A percentile compares a stretch with the other conserved stretches of the same genome.
Evolutionary conservation across 2,797 vertebrate species (phyloP).

Genomic region (Molossus alvarezi): DNA sequence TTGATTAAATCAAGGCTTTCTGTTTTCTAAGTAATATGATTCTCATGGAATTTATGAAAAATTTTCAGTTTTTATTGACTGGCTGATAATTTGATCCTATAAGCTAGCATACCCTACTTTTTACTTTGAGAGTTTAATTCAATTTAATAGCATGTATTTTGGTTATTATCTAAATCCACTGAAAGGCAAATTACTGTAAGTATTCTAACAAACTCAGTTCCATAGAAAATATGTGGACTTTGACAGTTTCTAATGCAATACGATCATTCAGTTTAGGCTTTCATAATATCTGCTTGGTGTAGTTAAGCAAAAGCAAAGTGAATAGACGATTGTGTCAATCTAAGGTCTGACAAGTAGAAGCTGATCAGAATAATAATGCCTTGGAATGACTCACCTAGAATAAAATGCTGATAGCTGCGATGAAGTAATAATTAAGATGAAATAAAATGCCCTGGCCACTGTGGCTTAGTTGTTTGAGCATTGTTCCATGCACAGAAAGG

Average conservation of each 20-base stretch:
- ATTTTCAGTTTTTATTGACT: neutral
- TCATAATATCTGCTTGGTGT: neutral
- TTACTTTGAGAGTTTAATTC: slow-evolving; percentile 1
- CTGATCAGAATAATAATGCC: neutral
- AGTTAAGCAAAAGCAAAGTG: neutral
- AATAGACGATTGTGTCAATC: neutral
- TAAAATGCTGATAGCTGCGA: slow-evolving; percentile 62
- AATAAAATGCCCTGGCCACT: slow-evolving; percentile 20
- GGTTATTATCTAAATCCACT: neutral
- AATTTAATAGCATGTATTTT: neutral
- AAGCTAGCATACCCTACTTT: neutral
- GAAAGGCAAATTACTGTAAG: neutral
- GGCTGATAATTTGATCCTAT: neutral
- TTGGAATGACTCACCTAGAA: slow-evolving; percentile 43
- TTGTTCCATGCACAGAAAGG: too few relatives aligned
- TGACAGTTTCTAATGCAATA: neutral
- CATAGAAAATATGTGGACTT: neutral
- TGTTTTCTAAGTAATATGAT: neutral
- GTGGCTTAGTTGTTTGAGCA: too few relatives aligned
- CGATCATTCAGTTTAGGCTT: neutral
- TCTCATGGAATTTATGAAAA: neutral
- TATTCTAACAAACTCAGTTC: neutral
- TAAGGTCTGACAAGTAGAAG: slow-evolving; percentile 20
- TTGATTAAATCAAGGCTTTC: neutral
- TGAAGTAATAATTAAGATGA: neutral